Evolutionary conservation across 2,113 vertebrate species (phyloP), one percentile per base, ranked within the genome.

Genomic region (Oxyruncus cristatus): DNA sequence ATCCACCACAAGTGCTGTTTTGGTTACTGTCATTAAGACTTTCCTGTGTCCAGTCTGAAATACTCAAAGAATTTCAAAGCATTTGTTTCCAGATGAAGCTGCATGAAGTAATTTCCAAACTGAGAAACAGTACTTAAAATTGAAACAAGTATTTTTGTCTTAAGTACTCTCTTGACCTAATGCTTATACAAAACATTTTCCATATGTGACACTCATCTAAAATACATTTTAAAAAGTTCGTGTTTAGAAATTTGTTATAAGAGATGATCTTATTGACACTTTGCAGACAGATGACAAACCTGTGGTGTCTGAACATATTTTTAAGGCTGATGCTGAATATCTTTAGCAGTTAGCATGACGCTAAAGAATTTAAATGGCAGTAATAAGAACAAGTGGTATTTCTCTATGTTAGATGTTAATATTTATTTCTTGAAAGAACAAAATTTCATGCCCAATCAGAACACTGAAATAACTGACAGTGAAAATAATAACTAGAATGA

Each of bases 71-170:
- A 56, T 55, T 91, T 75, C 71, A 63, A 63, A 86, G 27, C 32
- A 50, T 77, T 90, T 93, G 32, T 96, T 94, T 87, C 82, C 85
- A 4, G 49, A 68, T 46, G 67, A 95, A 92, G 89, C 42, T 59
- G 14, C 17, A 17, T 44, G 52, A 89, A 95, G 93, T 93, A 94
- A 96, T 95, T 96, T 95, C 91, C 89, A 94, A 91, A 67, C 24
- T 2, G 3, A 91, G 65, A n/a, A 80, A 79, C 23, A 63, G n/a
- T 85, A 61, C 71, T 95, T 93, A 90, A 95, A 94, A 96, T 41
- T 94, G 95, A 94, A 97, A 97, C 75, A 65, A 61, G 52, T 78
- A 19, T 66, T 96, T 92, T 91, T 84, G 88, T 88, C 78, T 52
- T 70, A 96, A 93, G 91, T 86, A 53, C 52, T 84, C 63, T 81